Percentiles rank a stretch among this genome's conserved stretches.
These are phyloP conservation scores for Stylophora pistillata DNA, from an alignment of 64 coral and sea anemone genomes.

Conservation along the genomic window DNA sequence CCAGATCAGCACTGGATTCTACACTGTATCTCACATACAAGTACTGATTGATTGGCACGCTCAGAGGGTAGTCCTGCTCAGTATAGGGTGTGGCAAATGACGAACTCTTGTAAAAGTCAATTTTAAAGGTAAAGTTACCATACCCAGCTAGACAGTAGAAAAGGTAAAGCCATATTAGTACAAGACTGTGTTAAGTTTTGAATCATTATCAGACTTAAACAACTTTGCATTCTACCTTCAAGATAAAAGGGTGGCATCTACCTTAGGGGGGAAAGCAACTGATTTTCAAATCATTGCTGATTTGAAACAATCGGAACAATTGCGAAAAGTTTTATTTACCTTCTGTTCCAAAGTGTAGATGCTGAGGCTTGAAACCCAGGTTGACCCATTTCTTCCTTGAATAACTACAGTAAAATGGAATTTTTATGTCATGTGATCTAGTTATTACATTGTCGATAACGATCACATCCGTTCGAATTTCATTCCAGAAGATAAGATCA, in stretches of 20 bases:
- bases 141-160: too few species aligned
- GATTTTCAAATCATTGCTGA: neutral
- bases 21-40: too few species aligned
- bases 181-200: neutral
- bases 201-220: too few species aligned
- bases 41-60: too few species aligned
- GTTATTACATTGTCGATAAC: conserved; percentile 44
- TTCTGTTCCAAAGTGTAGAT: neutral
- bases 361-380: neutral
- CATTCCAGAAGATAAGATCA: conserved; percentile 53
- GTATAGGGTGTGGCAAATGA: too few species aligned
- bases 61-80: too few species aligned
- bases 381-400: neutral
- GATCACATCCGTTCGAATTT: conserved; percentile 31
- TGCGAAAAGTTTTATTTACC: neutral
- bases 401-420: conserved; percentile 72
- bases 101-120: too few species aligned
- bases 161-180: neutral
- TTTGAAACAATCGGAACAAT: neutral
- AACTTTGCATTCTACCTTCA: neutral
- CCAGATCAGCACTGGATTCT: too few species aligned
- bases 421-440: conserved; percentile 43
- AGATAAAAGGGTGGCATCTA: neutral
- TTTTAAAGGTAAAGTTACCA: too few species aligned
- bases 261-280: neutral